Conservation (phyloP, 2,797 vertebrate species). For the Coilia nasus region DNA sequence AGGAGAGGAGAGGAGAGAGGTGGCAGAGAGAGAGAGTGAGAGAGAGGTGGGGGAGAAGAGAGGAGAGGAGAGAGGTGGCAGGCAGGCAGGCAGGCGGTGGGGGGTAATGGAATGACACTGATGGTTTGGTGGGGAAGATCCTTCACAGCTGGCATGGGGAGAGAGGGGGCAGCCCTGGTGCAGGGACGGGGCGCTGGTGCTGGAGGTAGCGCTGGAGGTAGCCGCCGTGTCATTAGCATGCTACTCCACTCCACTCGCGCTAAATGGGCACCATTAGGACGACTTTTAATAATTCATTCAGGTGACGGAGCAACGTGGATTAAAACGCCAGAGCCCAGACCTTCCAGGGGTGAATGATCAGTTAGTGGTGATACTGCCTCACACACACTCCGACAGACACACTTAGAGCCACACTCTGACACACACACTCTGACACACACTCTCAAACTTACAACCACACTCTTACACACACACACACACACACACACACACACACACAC, state of each 20-base stretch:
- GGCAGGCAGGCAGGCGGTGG: constrained; percentile 50
- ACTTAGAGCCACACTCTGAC: not conserved
- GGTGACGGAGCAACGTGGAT: constrained; percentile 61
- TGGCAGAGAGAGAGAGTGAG: not conserved
- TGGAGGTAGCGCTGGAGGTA: too few species aligned
- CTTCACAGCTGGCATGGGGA: constrained; percentile 50
- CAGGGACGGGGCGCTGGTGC: not conserved
- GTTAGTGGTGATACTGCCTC: constrained; percentile 54
- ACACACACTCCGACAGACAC: not conserved
- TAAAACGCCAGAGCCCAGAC: constrained; percentile 64
- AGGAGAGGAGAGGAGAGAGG: not conserved
- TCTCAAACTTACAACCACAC: not conserved
- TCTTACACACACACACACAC: not conserved
- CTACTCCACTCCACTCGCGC: constrained; percentile 57
- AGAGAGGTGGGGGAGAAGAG: not conserved
- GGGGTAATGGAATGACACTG: constrained; percentile 72
- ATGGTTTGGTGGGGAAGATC: constrained; percentile 62
- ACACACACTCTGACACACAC: not conserved
- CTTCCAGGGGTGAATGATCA: constrained; percentile 69
- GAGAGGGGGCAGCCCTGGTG: constrained; percentile 37
- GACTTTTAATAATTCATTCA: constrained; percentile 75
- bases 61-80: constrained; percentile 29
- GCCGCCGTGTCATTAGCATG: constrained; percentile 67
- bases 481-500: not conserved
- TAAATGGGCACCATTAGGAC: constrained; percentile 75